Conservation (phyloP, 2,113 vertebrate species). For the Catagonus wagneri region DNA sequence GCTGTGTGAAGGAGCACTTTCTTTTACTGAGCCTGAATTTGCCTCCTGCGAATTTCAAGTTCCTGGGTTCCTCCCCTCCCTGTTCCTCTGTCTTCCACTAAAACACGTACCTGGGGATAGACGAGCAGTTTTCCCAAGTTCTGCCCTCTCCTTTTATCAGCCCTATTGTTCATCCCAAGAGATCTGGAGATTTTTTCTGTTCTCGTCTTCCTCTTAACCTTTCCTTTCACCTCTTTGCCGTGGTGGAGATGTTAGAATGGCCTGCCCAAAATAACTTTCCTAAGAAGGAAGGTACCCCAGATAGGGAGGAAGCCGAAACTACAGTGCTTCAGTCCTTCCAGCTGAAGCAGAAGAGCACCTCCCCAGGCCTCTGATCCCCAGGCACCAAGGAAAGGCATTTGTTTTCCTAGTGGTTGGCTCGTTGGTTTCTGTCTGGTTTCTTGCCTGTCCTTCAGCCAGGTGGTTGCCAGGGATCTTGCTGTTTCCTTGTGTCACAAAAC, state of each 20-base stretch:
- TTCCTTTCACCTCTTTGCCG: constrained; percentile 54
- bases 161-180: neutral
- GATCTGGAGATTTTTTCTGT: neutral
- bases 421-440: neutral
- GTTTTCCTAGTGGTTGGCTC: neutral
- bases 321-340: neutral
- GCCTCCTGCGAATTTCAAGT: constrained; percentile 20
- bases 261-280: neutral
- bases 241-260: neutral
- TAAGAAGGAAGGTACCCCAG: neutral
- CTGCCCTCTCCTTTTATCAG: rapidly evolving
- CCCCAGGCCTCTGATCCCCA: neutral
- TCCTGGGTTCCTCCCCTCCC: neutral
- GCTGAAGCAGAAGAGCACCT: neutral
- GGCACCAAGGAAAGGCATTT: neutral
- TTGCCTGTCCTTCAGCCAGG: neutral
- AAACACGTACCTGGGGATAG: neutral
- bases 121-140: neutral
- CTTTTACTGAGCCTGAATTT: constrained; percentile 63
- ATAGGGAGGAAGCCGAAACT: constrained; percentile 3
- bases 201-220: neutral
- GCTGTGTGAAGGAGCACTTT: constrained; percentile 47
- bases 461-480: neutral
- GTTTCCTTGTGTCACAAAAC: neutral
- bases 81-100: neutral